These are phyloP conservation scores for Prenolepis imparis DNA, from an alignment of 2,888 invertebrate genomes.

Conservation along the genomic window DNA sequence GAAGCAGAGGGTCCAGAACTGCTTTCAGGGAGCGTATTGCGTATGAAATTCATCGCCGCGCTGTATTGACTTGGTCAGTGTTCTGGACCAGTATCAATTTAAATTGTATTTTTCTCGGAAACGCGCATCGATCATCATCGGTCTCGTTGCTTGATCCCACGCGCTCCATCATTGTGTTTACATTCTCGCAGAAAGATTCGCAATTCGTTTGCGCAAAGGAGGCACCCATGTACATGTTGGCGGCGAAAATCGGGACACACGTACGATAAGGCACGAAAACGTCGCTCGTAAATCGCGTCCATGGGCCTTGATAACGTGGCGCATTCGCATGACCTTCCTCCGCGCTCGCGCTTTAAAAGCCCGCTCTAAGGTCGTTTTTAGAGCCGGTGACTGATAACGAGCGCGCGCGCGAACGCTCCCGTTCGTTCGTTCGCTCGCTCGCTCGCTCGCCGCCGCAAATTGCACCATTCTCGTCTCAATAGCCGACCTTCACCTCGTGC, in stretches of 20 bases:
- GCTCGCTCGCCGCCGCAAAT: constrained; percentile 63
- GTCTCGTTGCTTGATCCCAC: neutral
- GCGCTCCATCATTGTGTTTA: neutral
- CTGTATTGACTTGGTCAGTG: constrained; percentile 47
- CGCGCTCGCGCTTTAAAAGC: constrained; percentile 54
- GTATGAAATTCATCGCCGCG: neutral
- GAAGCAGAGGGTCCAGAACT: neutral
- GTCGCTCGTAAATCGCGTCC: constrained; percentile 74
- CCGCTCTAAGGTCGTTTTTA: constrained; percentile 66
- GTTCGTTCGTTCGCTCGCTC: constrained; percentile 21
- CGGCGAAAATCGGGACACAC: constrained; percentile 70
- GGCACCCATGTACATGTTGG: constrained; percentile 39
- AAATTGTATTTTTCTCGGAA: constrained; percentile 5
- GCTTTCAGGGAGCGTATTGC: constrained; percentile 5
- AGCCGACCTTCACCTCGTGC: constrained; percentile 81
- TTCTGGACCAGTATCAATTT: constrained; percentile 22
- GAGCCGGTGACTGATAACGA: constrained; percentile 72
- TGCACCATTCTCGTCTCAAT: constrained; percentile 76
- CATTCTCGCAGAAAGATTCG: neutral
- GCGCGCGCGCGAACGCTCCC: constrained; percentile 30
- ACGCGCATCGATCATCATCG: constrained; percentile 27
- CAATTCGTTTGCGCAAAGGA: neutral
- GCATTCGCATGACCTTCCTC: constrained; percentile 79
- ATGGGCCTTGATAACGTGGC: constrained; percentile 76
- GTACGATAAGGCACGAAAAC: constrained; percentile 72